Conservation (phyloP, 2,888 invertebrate species). For the Mythimna pallens region DNA sequence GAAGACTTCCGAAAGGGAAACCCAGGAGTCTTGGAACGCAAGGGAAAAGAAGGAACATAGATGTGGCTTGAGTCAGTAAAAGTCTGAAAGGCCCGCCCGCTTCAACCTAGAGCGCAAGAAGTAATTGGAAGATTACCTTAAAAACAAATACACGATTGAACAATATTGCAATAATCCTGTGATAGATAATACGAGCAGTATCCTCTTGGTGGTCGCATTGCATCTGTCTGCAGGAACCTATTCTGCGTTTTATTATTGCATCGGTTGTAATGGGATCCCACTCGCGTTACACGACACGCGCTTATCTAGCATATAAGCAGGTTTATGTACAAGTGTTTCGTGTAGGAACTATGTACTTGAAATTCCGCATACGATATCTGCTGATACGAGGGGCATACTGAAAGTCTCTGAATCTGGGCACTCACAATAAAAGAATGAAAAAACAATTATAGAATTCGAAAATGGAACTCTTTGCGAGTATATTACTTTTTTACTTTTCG, state of each 20-base stretch:
- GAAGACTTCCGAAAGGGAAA: too few relatives aligned
- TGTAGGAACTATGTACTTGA: neutral
- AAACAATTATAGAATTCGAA: too few relatives aligned
- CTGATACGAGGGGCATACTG: neutral
- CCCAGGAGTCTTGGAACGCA: too few relatives aligned
- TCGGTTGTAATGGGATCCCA: constrained; percentile 9
- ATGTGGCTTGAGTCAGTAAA: too few relatives aligned
- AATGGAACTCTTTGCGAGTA: too few relatives aligned
- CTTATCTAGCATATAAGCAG: neutral
- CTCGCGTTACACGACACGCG: neutral
- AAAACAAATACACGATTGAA: too few relatives aligned
- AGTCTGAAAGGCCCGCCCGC: too few relatives aligned
- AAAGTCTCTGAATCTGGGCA: too few relatives aligned
- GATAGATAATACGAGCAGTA: neutral
- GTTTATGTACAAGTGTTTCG: neutral
- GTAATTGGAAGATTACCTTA: neutral
- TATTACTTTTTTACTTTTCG: too few relatives aligned
- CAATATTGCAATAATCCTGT: neutral
- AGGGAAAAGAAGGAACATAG: too few relatives aligned
- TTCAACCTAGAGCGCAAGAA: neutral
- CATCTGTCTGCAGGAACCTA: neutral
- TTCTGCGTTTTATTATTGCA: constrained; percentile 2
- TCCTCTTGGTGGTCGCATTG: neutral
- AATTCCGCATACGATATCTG: constrained; percentile 20
- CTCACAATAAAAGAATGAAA: too few relatives aligned